phyloP scores from a whole-genome alignment of 1,140 invertebrate genomes.

The Bombus fervidus region DNA sequence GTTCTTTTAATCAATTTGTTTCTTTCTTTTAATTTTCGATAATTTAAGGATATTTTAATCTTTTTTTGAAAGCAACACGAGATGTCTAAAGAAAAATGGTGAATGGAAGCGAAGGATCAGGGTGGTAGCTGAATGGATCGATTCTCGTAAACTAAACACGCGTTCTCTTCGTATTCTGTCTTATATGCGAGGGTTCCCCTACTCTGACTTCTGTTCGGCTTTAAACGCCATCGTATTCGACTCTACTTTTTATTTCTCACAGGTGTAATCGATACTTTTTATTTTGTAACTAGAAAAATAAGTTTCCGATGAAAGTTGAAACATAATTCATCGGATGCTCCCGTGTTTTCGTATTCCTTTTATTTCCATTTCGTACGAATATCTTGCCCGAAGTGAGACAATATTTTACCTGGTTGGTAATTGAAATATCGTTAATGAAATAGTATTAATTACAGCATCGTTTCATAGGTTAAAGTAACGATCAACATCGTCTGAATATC shows the following conservation, averaged over 20 bases:
- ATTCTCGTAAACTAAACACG: slow-evolving; percentile 75
- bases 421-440: background rate
- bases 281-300: rapidly evolving
- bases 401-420: background rate
- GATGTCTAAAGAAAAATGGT: background rate
- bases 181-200: slow-evolving; percentile 79
- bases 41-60: rapidly evolving
- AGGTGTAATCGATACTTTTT: background rate
- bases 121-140: slow-evolving; percentile 39
- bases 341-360: too few relatives aligned
- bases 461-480: background rate
- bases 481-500: background rate
- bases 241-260: slow-evolving; percentile 60
- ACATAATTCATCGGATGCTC: background rate
- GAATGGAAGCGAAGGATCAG: background rate
- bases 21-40: background rate
- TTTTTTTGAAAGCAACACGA: too few relatives aligned
- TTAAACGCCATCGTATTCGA: slow-evolving; percentile 56
- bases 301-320: slow-evolving; percentile 10
- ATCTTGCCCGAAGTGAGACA: too few relatives aligned
- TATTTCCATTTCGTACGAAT: background rate
- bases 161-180: slow-evolving; percentile 78
- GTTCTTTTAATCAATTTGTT: background rate
- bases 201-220: slow-evolving; percentile 66
- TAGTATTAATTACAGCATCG: background rate